A percentile compares a stretch with the other conserved stretches of the same genome.
These are phyloP conservation scores for Agriopis marginaria DNA, from an alignment of 2,888 invertebrate genomes.

Conservation along the genomic window DNA sequence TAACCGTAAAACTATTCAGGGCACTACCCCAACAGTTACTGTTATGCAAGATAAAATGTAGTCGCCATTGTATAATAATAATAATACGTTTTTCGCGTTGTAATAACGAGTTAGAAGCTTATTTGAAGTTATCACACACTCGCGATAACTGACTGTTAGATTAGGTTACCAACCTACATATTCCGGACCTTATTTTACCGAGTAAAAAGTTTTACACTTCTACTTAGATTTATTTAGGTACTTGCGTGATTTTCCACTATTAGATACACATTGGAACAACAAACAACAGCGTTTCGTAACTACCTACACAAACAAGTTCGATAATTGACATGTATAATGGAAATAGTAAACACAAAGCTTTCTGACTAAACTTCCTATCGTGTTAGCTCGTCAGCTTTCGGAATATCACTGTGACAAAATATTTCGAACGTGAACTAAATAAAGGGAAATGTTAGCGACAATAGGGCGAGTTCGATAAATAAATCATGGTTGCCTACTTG, in stretches of 20 bases:
- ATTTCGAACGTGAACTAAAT: constrained; percentile 52
- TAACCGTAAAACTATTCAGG: constrained; percentile 75
- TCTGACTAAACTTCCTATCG: constrained; percentile 51
- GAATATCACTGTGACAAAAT: constrained; percentile 69
- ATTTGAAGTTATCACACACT: constrained; percentile 4
- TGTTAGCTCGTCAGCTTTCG: constrained; percentile 64
- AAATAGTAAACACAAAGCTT: constrained; percentile 31
- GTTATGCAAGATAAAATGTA: constrained; percentile 29
- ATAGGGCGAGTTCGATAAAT: constrained; percentile 47
- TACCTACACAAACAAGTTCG: constrained; percentile 2
- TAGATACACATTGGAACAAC: not conserved
- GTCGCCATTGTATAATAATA: constrained; percentile 31
- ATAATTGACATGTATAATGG: constrained; percentile 35
- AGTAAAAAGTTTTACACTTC: not conserved
- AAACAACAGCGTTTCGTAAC: not conserved
- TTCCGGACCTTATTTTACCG: too few species aligned
- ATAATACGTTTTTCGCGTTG: constrained; percentile 27
- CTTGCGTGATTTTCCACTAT: constrained; percentile 9
- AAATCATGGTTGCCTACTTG: constrained; percentile 40
- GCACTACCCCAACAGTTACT: constrained; percentile 50
- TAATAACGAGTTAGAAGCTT: constrained; percentile 5
- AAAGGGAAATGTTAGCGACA: constrained; percentile 45
- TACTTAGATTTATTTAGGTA: not conserved
- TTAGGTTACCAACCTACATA: not conserved
- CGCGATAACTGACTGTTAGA: not conserved